These are phyloP conservation scores for Ophiodon elongatus DNA, from an alignment of 2,113 vertebrate species.

Conservation along the genomic window DNA sequence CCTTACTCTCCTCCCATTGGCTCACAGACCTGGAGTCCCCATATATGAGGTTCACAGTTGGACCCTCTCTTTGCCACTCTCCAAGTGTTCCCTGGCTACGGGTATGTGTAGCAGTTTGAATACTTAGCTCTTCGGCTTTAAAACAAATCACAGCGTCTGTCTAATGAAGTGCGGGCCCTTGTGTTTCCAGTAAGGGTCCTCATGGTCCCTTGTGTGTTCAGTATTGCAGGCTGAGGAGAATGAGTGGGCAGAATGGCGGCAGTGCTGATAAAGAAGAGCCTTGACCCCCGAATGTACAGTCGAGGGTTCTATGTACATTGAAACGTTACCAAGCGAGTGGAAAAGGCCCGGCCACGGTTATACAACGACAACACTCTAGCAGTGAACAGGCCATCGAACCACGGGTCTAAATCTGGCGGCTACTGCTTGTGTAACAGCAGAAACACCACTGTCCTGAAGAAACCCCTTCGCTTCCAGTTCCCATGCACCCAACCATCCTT, in stretches of 20 bases:
- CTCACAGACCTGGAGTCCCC: neutral
- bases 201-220: neutral
- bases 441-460: slow-evolving; percentile 34
- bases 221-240: slow-evolving; percentile 4
- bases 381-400: slow-evolving; percentile 47
- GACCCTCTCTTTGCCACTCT: neutral
- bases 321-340: neutral
- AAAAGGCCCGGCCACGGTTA: slow-evolving; percentile 46
- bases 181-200: slow-evolving; percentile 31
- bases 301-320: slow-evolving; percentile 8
- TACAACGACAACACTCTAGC: slow-evolving; percentile 48
- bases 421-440: slow-evolving; percentile 59
- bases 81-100: neutral
- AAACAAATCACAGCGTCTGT: neutral
- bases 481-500: neutral
- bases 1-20: neutral
- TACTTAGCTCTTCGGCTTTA: neutral
- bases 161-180: slow-evolving; percentile 6
- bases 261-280: slow-evolving; percentile 36
- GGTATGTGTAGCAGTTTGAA: neutral
- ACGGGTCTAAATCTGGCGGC: slow-evolving; percentile 41
- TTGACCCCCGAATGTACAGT: slow-evolving; percentile 31
- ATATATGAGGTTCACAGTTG: neutral
- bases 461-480: slow-evolving; percentile 17
- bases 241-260: slow-evolving; percentile 7